These are phyloP conservation scores for Metaphire vulgaris DNA, from an alignment of 1,140 invertebrate species.

Conservation along the genomic window DNA sequence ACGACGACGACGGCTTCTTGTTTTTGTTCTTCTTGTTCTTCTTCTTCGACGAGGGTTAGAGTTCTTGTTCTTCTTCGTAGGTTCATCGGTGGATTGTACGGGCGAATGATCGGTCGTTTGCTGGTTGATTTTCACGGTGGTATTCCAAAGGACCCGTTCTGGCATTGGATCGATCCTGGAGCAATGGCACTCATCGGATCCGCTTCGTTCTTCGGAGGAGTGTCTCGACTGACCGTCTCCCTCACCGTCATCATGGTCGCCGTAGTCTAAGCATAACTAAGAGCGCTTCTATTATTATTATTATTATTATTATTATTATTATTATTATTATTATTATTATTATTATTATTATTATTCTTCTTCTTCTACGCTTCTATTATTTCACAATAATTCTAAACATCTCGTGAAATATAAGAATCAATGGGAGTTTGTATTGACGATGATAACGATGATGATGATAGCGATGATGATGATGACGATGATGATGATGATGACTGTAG, in stretches of 20 bases:
- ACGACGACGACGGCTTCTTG: too few relatives aligned
- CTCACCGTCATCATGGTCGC: conserved; percentile 44
- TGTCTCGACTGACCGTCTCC: conserved; percentile 39
- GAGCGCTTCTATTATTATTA: too few relatives aligned
- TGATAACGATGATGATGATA: not conserved
- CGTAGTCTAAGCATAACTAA: too few relatives aligned
- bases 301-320: too few relatives aligned
- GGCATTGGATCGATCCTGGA: conserved; percentile 45
- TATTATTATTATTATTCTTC: too few relatives aligned
- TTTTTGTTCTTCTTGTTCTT: too few relatives aligned
- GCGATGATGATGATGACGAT: conserved; percentile 2
- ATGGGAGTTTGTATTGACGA: not conserved
- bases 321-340: too few relatives aligned
- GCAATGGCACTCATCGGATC: conserved; percentile 39
- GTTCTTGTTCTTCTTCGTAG: too few relatives aligned
- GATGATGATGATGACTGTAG: conserved; percentile 20
- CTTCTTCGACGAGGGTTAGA: too few relatives aligned
- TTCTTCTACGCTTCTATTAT: not conserved
- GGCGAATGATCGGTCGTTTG: conserved; percentile 37
- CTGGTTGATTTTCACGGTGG: conserved; percentile 35
- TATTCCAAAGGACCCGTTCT: conserved; percentile 33
- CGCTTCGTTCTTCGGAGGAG: conserved; percentile 42
- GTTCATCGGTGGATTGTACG: conserved; percentile 39
- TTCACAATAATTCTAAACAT: not conserved
- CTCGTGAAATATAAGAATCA: not conserved